Percentiles rank a stretch among this genome's conserved stretches.
phyloP scores from a whole-genome alignment of 2,113 vertebrate species.

The Sceloporus tristichus region DNA sequence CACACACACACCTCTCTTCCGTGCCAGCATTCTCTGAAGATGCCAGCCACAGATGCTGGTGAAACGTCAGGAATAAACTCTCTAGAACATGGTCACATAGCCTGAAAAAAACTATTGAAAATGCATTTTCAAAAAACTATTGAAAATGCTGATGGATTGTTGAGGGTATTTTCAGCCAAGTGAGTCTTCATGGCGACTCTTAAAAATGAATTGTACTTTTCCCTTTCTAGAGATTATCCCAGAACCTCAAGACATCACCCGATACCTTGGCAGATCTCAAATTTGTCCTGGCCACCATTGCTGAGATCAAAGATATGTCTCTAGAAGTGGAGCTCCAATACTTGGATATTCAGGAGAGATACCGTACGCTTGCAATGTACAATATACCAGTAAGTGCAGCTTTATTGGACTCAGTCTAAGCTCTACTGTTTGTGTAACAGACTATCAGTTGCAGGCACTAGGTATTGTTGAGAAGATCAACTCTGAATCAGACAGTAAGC shows the following conservation, averaged over 20 bases:
- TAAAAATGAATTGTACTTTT: slow-evolving; percentile 44
- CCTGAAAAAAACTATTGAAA: too few species aligned
- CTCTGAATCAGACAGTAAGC: not conserved
- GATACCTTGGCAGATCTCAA: slow-evolving; percentile 87
- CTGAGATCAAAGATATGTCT: slow-evolving; percentile 83
- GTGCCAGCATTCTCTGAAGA: too few species aligned
- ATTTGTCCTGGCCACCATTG: slow-evolving; percentile 87
- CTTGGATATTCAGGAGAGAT: slow-evolving; percentile 87
- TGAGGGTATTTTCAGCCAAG: not conserved
- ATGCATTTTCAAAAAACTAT: not conserved
- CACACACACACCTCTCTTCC: too few species aligned
- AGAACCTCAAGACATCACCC: slow-evolving; percentile 81
- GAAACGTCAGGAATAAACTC: too few species aligned
- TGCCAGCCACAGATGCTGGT: too few species aligned
- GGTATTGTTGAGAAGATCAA: too few species aligned
- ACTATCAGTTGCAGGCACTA: too few species aligned
- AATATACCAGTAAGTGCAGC: slow-evolving; percentile 79
- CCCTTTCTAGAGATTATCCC: slow-evolving; percentile 77
- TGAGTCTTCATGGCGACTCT: slow-evolving; percentile 19
- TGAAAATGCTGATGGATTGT: not conserved
- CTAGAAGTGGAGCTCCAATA: slow-evolving; percentile 86
- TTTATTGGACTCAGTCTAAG: not conserved
- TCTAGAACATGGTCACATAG: too few species aligned
- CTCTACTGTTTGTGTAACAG: not conserved
- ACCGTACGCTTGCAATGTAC: slow-evolving; percentile 89